Conservation (phyloP, 2,888 invertebrate species). For the Chymomyza amoena region DNA sequence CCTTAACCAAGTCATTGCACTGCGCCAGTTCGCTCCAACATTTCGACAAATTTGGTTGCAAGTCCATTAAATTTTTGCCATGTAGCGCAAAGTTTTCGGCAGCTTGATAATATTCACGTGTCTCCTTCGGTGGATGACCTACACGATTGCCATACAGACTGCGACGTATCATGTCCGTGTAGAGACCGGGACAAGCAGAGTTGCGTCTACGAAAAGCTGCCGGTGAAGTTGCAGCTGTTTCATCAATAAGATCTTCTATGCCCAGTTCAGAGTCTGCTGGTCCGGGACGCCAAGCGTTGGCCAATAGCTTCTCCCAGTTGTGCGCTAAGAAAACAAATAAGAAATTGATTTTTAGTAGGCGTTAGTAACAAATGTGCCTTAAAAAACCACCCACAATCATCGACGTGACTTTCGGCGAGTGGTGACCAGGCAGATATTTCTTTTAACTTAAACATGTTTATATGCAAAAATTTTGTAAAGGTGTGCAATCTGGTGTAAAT, state of each 20-base stretch:
- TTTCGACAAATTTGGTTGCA: conserved; percentile 53
- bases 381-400: too few relatives aligned
- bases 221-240: neutral
- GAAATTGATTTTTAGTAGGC: neutral
- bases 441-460: too few relatives aligned
- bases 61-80: conserved; percentile 64
- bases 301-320: conserved; percentile 37
- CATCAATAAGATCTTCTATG: neutral
- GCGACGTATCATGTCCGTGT: conserved; percentile 58
- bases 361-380: too few relatives aligned
- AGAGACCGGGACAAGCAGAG: conserved; percentile 15
- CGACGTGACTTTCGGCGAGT: too few relatives aligned
- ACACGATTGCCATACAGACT: conserved; percentile 62
- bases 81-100: conserved; percentile 74
- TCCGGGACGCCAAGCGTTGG: conserved; percentile 46
- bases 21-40: conserved; percentile 42
- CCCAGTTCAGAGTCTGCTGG: conserved; percentile 14
- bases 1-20: neutral
- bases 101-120: conserved; percentile 64
- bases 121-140: conserved; percentile 62
- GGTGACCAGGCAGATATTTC: too few relatives aligned
- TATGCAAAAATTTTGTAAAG: neutral
- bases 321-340: conserved; percentile 21
- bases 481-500: neutral
- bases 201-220: neutral